Evolutionary conservation across 1,140 invertebrate genomes (phyloP), one percentile per base, ranked within the genome.

Genomic region (Spodoptera litura): DNA sequence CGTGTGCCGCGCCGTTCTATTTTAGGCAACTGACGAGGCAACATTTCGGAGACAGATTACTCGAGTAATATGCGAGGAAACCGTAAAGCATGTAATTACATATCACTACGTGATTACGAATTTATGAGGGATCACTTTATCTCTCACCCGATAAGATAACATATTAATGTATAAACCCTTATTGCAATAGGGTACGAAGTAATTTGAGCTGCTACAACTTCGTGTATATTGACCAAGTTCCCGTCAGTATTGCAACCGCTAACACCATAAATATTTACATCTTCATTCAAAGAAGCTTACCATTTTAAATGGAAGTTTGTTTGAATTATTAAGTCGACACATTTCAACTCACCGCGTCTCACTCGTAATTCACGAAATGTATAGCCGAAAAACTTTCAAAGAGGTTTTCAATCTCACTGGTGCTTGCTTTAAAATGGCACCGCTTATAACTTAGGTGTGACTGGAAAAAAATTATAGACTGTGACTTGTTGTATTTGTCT

Each of bases 31-130:
- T 53, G 5, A 53, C 38, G 51, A 53, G 20, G 11, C 49, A 52
- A 70, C 49, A 53, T 70, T 70, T 70, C 3, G 20, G 51, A 31
- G 66, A 70, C 66, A 70, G 66, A 53, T 70, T 70, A 53, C 66
- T 2, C 11, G 25, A 53, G 66, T 70, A 70, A 70, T 71, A 38
- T 71, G 35, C 27, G 51, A 71, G 52, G 52, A 56, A 71, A 52
- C 31, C 27, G 13, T 71, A 56, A 71, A 71, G 52, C 51, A 49
- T 55, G 68, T 35, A 56, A 38, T 71, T 55, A 71, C 68, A 55
- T 56, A 71, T 71, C 25, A 20, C 31, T 56, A 53, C 13, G 49
- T 55, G 31, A 20, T 71, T 38, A 71, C 31, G 12, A 71, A 56
- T 71, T 56, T 71, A 55, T 55, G 52, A 71, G 25, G 68, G 51